Evolutionary conservation across 1,140 invertebrate genomes (phyloP).

Genomic region (Orius laevigatus): DNA sequence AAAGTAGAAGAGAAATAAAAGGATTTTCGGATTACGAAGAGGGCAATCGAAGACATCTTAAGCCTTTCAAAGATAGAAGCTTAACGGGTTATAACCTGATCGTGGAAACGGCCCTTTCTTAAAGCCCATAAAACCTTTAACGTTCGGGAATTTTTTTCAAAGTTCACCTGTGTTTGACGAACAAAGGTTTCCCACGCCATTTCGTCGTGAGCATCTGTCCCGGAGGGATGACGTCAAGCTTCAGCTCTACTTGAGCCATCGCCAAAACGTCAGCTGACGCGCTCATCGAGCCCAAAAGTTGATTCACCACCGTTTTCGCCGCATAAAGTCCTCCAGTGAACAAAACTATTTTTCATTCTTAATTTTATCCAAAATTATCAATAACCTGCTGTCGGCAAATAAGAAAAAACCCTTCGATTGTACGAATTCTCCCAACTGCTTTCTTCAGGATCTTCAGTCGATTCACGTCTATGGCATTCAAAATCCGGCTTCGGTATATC

Average conservation of each 20-base stretch:
- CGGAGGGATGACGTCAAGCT: conserved; percentile 68
- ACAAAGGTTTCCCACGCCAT: conserved; percentile 94
- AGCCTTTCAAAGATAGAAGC: no score
- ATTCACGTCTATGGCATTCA: conserved; percentile 52
- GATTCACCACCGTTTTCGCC: conserved; percentile 18
- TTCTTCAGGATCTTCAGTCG: conserved; percentile 43
- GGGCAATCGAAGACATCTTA: no score
- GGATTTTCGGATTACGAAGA: no score
- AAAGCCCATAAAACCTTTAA: no score
- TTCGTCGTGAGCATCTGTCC: conserved; percentile 86
- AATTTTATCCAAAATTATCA: background rate
- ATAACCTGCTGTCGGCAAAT: conserved; percentile 57
- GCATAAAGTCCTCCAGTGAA: conserved; percentile 17
- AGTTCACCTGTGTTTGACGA: conserved; percentile 62
- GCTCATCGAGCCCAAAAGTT: conserved; percentile 34
- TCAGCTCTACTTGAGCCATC: conserved; percentile 86
- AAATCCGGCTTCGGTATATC: conserved; percentile 84
- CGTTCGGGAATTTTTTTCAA: no score
- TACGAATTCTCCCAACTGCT: conserved; percentile 26
- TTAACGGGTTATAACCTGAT: no score
- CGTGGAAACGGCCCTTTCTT: no score
- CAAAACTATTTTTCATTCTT: conserved; percentile 22
- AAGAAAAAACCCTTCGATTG: conserved; percentile 46
- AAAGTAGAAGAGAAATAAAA: no score
- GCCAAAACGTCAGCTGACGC: conserved; percentile 83